A percentile compares a stretch with the other conserved stretches of the same genome.
These are phyloP conservation scores for Epizoanthus stellaris DNA, from an alignment of 92 coral and sea anemone species.

Conservation along the genomic window DNA sequence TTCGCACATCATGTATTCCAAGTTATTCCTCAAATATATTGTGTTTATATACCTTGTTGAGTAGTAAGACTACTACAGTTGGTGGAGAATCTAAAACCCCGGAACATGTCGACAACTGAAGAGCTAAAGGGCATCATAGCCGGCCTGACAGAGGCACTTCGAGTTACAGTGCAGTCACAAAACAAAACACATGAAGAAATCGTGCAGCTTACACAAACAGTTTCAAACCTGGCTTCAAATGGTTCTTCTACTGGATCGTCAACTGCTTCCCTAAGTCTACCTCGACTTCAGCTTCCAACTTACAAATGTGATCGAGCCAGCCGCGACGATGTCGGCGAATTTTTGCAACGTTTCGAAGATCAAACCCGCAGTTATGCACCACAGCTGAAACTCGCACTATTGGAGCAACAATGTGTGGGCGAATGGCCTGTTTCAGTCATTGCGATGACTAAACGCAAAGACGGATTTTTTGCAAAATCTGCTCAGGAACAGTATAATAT, in stretches of 20 bases:
- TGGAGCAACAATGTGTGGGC: slow-evolving; percentile 69
- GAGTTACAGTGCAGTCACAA: slow-evolving; percentile 4
- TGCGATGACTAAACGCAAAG: slow-evolving; percentile 52
- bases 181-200: slow-evolving; percentile 5
- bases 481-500: slow-evolving; percentile 56
- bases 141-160: slow-evolving; percentile 40
- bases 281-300: slow-evolving; percentile 49
- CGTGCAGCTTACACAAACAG: not conserved
- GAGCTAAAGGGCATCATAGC: slow-evolving; percentile 44
- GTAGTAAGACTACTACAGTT: slow-evolving; percentile 28
- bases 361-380: slow-evolving; percentile 57
- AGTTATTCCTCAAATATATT: too few relatives aligned
- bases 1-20: too few relatives aligned
- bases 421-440: slow-evolving; percentile 68
- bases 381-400: slow-evolving; percentile 47
- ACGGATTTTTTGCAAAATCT: slow-evolving; percentile 55
- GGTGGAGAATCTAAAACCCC: slow-evolving; percentile 50
- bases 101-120: slow-evolving; percentile 13
- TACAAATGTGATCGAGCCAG: slow-evolving; percentile 32
- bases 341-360: slow-evolving; percentile 61
- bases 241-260: not conserved
- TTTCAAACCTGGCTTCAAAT: not conserved
- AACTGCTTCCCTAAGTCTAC: slow-evolving; percentile 32
- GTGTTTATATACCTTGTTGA: too few relatives aligned
- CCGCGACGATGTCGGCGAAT: slow-evolving; percentile 55